Evolutionary conservation across 2,797 vertebrate species (phyloP).

Genomic region (Pseudochromis fuscus): DNA sequence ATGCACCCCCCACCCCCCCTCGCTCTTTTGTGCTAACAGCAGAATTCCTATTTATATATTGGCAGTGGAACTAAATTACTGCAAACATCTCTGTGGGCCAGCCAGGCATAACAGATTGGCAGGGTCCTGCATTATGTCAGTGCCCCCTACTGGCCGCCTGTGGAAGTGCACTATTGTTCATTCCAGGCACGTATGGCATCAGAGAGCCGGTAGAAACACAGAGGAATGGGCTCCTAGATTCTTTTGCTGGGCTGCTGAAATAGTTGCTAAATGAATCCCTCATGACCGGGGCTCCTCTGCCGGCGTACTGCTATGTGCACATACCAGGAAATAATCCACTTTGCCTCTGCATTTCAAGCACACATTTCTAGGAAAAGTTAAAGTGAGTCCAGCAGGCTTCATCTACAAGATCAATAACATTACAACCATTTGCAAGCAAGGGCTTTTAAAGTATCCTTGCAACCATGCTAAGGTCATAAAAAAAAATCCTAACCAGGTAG

Average conservation of each 20-base stretch:
- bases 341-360: slow-evolving; percentile 39
- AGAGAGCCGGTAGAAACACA: slow-evolving; percentile 67
- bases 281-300: slow-evolving; percentile 70
- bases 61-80: slow-evolving; percentile 88
- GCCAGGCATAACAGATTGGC: slow-evolving; percentile 82
- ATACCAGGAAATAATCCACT: slow-evolving; percentile 45
- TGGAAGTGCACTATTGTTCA: slow-evolving; percentile 62
- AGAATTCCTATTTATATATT: slow-evolving; percentile 89
- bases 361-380: slow-evolving; percentile 11
- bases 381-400: slow-evolving; percentile 4
- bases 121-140: slow-evolving; percentile 81
- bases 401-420: slow-evolving; percentile 14
- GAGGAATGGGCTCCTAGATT: slow-evolving; percentile 73
- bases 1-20: slow-evolving; percentile 63
- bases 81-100: slow-evolving; percentile 85
- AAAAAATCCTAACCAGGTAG: slow-evolving; percentile 9
- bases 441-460: not conserved
- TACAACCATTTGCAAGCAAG: slow-evolving; percentile 18
- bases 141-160: slow-evolving; percentile 83
- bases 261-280: slow-evolving; percentile 80
- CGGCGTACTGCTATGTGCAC: slow-evolving; percentile 43
- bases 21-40: slow-evolving; percentile 85
- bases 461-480: slow-evolving; percentile 8
- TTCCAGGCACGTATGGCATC: slow-evolving; percentile 71
- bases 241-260: slow-evolving; percentile 73